These are phyloP conservation scores for Phocides pigmalion DNA, from an alignment of 1,140 invertebrate genomes.

Conservation along the genomic window DNA sequence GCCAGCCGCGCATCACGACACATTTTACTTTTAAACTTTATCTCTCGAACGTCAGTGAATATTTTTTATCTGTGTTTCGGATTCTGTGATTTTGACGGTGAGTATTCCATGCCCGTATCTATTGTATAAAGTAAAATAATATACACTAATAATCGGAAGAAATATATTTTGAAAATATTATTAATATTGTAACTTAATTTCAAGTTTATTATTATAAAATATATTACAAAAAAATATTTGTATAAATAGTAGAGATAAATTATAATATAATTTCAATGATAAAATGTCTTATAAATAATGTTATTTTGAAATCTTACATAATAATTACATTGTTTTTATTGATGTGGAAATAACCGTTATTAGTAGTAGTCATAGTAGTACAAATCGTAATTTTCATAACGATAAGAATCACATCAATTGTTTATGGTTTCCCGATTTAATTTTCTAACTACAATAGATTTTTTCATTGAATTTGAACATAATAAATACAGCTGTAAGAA, in stretches of 20 bases:
- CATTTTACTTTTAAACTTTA: conserved; percentile 38
- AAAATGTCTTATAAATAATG: too few relatives aligned
- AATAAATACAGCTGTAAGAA: conserved; percentile 2
- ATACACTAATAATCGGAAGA: background rate
- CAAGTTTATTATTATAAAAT: too few relatives aligned
- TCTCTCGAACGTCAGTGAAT: conserved; percentile 10
- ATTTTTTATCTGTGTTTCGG: conserved; percentile 16
- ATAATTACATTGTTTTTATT: too few relatives aligned
- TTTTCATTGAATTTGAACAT: background rate
- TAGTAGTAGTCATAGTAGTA: too few relatives aligned
- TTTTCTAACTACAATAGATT: background rate
- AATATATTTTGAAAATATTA: too few relatives aligned
- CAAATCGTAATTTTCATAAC: too few relatives aligned
- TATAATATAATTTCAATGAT: too few relatives aligned
- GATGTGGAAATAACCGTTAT: too few relatives aligned
- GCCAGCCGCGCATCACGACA: conserved; percentile 41
- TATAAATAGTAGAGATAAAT: too few relatives aligned
- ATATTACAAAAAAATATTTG: too few relatives aligned
- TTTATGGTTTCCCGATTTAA: background rate
- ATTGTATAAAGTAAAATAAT: background rate
- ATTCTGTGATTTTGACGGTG: conserved; percentile 25
- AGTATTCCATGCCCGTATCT: background rate
- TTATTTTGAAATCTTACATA: too few relatives aligned
- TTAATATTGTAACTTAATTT: too few relatives aligned
- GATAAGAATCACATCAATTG: background rate